phyloP scores from a whole-genome alignment of 30 jellyfish, hydroid and myxozoan genomes.

The Cassiopea andromeda region DNA sequence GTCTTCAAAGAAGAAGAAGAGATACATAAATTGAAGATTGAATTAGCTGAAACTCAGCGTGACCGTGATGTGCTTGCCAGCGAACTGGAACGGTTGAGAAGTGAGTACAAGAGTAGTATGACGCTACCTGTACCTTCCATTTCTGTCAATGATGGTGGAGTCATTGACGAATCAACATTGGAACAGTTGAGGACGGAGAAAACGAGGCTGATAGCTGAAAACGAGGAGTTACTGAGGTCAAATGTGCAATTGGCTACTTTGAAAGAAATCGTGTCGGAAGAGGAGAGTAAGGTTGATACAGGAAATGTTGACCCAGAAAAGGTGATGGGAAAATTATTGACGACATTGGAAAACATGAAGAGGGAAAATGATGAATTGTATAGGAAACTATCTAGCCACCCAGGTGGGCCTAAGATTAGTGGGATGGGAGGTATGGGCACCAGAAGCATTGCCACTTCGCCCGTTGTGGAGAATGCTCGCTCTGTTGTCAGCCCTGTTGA shows the following conservation, averaged over 20 bases:
- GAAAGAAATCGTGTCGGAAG: constrained; percentile 60
- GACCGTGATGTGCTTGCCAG: constrained; percentile 84
- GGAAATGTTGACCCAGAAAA: constrained; percentile 45
- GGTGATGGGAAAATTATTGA: constrained; percentile 67
- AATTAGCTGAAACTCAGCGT: constrained; percentile 71
- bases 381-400: constrained; percentile 41
- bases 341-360: constrained; percentile 64
- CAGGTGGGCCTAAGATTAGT: background rate
- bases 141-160: constrained; percentile 9
- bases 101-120: constrained; percentile 39
- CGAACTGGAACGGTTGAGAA: constrained; percentile 70
- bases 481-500: constrained; percentile 38
- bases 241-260: constrained; percentile 60
- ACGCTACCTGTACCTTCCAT: constrained; percentile 33
- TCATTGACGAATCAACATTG: constrained; percentile 15
- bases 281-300: constrained; percentile 31
- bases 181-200: constrained; percentile 51
- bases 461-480: constrained; percentile 17
- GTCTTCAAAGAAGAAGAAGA: constrained; percentile 72
- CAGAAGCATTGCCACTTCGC: constrained; percentile 45
- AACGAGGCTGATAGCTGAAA: constrained; percentile 62
- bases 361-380: constrained; percentile 61
- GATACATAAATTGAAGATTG: constrained; percentile 55
- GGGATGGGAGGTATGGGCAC: constrained; percentile 7
- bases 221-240: constrained; percentile 46